These are phyloP conservation scores for Dissostichus mawsoni DNA, from an alignment of 2,113 vertebrate species.

Conservation along the genomic window DNA sequence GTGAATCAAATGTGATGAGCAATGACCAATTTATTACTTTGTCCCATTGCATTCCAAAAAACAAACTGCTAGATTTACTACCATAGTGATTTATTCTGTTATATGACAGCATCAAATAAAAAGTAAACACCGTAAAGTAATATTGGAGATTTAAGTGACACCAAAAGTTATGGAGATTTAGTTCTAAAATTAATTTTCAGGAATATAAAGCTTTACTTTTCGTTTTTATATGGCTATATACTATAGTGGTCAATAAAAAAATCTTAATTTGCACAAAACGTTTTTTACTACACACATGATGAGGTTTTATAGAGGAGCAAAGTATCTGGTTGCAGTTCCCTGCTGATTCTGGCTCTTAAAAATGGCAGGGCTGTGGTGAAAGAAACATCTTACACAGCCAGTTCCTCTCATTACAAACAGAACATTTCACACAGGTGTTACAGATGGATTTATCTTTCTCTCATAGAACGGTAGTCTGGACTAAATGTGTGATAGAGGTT, in stretches of 20 bases:
- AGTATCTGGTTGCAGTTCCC: neutral
- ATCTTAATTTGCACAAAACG: neutral
- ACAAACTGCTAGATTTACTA: neutral
- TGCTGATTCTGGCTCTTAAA: constrained; percentile 10
- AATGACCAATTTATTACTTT: neutral
- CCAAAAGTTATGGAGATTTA: neutral
- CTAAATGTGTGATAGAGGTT: constrained; percentile 13
- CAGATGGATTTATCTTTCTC: neutral
- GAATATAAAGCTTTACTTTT: neutral
- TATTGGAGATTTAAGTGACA: constrained; percentile 5
- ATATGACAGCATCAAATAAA: constrained; percentile 1
- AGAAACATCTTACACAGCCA: constrained; percentile 14
- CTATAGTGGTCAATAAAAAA: constrained; percentile 1
- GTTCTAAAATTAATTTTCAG: neutral
- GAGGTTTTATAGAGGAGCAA: constrained; percentile 10
- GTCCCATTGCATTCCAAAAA: neutral
- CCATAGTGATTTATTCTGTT: neutral
- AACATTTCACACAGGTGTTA: constrained; percentile 20
- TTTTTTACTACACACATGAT: neutral
- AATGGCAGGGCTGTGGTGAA: constrained; percentile 1
- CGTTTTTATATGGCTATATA: neutral
- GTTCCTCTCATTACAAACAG: neutral
- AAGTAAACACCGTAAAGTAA: neutral
- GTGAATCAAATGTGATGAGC: neutral
- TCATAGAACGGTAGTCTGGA: constrained; percentile 8